Conservation (phyloP, 2,113 vertebrate species). For the Sapayoa aenigma region DNA sequence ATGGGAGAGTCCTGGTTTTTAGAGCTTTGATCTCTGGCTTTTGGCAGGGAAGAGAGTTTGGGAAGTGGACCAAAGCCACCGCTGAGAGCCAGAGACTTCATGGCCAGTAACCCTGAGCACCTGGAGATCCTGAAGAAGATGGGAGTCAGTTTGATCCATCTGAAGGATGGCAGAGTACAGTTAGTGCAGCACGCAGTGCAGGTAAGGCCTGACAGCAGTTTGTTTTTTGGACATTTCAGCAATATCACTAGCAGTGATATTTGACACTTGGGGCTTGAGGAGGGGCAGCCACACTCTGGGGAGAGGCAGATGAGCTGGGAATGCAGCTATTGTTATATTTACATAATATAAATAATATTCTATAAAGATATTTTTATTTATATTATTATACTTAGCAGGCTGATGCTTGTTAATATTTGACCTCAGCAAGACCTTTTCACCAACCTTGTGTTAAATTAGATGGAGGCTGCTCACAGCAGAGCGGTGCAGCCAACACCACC, state of each 20-base stretch:
- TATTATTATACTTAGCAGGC: not conserved
- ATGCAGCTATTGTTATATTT: no score
- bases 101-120: constrained; percentile 97
- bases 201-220: constrained; percentile 72
- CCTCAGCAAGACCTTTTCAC: not conserved
- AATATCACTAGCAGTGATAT: not conserved
- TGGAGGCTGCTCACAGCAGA: not conserved
- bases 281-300: not conserved
- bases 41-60: constrained; percentile 79
- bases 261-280: not conserved
- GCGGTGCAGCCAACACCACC: not conserved
- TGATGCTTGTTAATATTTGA: not conserved
- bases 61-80: constrained; percentile 86
- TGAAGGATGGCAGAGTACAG: constrained; percentile 96
- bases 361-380: no score
- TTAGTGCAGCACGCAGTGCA: constrained; percentile 96
- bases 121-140: constrained; percentile 96
- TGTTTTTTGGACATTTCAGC: not conserved
- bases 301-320: not conserved
- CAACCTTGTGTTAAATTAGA: not conserved
- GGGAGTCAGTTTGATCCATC: constrained; percentile 97
- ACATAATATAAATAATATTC: no score
- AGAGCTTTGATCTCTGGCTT: constrained; percentile 32
- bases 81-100: constrained; percentile 94
- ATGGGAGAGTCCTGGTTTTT: not conserved